A percentile compares a stretch with the other conserved stretches of the same genome.
phyloP scores from a whole-genome alignment of 2,888 invertebrate species.

The Zaprionus obscuricornis region DNA sequence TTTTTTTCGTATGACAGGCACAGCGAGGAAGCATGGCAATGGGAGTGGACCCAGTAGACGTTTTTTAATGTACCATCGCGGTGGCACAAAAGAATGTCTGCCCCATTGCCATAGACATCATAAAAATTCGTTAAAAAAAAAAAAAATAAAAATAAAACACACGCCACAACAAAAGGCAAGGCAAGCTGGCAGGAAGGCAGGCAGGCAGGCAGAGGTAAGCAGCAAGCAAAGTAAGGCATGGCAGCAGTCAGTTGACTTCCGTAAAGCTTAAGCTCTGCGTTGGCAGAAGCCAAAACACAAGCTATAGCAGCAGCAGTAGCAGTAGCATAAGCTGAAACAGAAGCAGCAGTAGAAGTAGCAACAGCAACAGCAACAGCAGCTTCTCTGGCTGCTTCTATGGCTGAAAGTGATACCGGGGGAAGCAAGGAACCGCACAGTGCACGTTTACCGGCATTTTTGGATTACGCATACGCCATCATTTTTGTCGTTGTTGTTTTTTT shows the following conservation, averaged over 20 bases:
- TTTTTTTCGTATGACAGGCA: too few species aligned
- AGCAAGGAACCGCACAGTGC: constrained; percentile 15
- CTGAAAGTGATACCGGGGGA: constrained; percentile 7
- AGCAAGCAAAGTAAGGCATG: too few species aligned
- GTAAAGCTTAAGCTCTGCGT: constrained; percentile 58
- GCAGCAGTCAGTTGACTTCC: constrained; percentile 60
- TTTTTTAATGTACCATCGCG: constrained; percentile 75
- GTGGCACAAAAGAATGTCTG: constrained; percentile 71
- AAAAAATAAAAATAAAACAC: constrained; percentile 52
- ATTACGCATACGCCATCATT: constrained; percentile 77
- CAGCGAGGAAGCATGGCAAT: background rate
- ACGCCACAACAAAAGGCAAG: constrained; percentile 60
- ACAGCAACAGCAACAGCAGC: background rate
- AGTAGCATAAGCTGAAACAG: background rate
- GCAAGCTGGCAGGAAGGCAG: background rate
- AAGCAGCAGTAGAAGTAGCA: constrained; percentile 22
- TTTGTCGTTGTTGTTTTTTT: constrained; percentile 13
- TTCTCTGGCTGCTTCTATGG: background rate
- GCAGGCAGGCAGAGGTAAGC: too few species aligned
- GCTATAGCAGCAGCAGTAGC: background rate
- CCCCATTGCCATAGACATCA: constrained; percentile 74
- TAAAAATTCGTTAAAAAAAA: constrained; percentile 76
- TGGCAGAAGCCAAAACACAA: constrained; percentile 2
- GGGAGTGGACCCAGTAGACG: constrained; percentile 65
- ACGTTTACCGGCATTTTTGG: constrained; percentile 70